Conservation (phyloP, 2,113 vertebrate genomes). For the Poeciliopsis prolifica region DNA sequence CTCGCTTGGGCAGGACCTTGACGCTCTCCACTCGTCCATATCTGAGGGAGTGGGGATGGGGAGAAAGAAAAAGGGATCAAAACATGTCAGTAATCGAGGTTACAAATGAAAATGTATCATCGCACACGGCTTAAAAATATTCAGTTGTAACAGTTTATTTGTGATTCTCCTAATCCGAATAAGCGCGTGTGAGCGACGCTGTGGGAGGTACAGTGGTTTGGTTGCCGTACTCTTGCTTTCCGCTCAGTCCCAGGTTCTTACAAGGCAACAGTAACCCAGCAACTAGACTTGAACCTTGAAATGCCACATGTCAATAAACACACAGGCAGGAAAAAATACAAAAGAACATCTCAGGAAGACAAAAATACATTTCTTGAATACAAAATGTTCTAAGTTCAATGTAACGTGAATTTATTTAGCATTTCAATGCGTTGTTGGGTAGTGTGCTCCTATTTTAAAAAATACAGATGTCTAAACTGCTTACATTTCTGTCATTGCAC, state of each 20-base stretch:
- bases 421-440: background rate
- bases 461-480: background rate
- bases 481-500: background rate
- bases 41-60: constrained; percentile 69
- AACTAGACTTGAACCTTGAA: constrained; percentile 65
- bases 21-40: constrained; percentile 99
- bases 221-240: constrained; percentile 30
- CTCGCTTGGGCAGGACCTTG: constrained; percentile 98
- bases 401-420: background rate
- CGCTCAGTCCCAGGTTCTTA: constrained; percentile 54
- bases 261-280: constrained; percentile 83
- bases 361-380: background rate
- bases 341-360: background rate
- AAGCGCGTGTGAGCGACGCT: background rate
- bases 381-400: background rate
- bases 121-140: background rate
- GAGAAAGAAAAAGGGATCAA: constrained; percentile 46
- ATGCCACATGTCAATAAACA: constrained; percentile 50
- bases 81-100: constrained; percentile 19
- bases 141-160: background rate
- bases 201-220: constrained; percentile 15
- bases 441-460: background rate
- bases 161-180: background rate
- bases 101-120: background rate
- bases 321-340: constrained; percentile 28